These are phyloP conservation scores for Eueides isabella DNA, from an alignment of 1,140 invertebrate species.

Conservation along the genomic window DNA sequence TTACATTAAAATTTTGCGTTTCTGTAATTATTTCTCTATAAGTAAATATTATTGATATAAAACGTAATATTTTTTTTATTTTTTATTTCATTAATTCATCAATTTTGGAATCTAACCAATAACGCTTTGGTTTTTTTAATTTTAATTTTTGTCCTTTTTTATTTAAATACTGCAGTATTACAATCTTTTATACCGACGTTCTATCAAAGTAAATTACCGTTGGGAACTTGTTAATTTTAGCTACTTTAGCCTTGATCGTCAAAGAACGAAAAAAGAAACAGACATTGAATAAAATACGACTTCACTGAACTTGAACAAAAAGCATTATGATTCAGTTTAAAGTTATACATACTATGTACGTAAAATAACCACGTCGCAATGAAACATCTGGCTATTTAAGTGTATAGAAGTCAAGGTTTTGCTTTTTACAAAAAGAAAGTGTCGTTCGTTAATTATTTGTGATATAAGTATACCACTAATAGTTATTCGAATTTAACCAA, in stretches of 20 bases:
- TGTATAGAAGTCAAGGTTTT: neutral
- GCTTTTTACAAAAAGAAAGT: neutral
- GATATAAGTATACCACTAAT: neutral
- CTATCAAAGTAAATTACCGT: constrained; percentile 8
- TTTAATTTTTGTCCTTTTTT: neutral
- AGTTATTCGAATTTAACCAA: neutral
- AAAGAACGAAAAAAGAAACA: constrained; percentile 15
- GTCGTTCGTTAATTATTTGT: neutral
- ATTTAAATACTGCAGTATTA: neutral
- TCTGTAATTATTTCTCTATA: no score
- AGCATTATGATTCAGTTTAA: neutral
- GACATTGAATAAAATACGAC: constrained; percentile 18
- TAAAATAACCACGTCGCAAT: neutral
- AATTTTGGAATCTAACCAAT: neutral
- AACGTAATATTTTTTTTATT: no score
- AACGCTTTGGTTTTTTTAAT: neutral
- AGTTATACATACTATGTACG: neutral
- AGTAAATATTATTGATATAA: no score
- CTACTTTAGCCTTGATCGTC: constrained; percentile 21
- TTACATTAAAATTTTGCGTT: no score
- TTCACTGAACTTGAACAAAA: constrained; percentile 11
- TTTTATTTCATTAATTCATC: no score
- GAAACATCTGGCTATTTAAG: neutral
- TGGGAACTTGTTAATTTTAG: constrained; percentile 17
- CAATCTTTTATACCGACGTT: neutral